phyloP scores from a whole-genome alignment of 2,797 vertebrate species.

The Labeo calbasu region DNA sequence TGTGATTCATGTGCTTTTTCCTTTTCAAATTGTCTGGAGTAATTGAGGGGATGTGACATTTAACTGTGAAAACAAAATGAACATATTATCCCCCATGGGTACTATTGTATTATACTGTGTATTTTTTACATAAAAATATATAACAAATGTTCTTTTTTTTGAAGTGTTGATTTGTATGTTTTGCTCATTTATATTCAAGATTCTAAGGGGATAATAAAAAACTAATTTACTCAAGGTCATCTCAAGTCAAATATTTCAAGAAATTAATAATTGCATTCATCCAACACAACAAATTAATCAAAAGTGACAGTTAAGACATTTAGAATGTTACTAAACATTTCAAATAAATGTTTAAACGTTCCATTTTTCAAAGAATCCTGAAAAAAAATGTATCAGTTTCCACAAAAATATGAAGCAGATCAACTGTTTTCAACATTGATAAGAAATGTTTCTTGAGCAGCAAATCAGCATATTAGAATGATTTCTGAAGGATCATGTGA shows the following conservation, averaged over 20 bases:
- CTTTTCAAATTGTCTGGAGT: slow-evolving; percentile 70
- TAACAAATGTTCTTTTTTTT: slow-evolving; percentile 69
- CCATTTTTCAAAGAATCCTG: not conserved
- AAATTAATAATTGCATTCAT: not conserved
- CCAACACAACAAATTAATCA: not conserved
- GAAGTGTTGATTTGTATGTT: slow-evolving; percentile 59
- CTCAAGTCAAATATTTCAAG: not conserved
- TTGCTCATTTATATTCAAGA: slow-evolving; percentile 3
- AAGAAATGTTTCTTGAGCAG: too few relatives aligned
- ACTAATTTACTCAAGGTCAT: not conserved
- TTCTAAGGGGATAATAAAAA: not conserved
- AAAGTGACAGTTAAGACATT: not conserved
- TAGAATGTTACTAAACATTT: not conserved
- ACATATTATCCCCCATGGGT: slow-evolving; percentile 65
- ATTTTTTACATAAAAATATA: slow-evolving; percentile 73
- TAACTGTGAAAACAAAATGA: slow-evolving; percentile 74
- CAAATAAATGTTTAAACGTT: not conserved
- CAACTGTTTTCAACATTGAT: too few relatives aligned
- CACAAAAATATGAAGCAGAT: too few relatives aligned
- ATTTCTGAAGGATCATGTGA: not conserved
- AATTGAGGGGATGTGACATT: slow-evolving; percentile 68
- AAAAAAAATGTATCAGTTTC: not conserved
- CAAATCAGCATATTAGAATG: not conserved
- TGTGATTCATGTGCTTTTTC: slow-evolving; percentile 58
- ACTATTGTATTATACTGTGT: slow-evolving; percentile 69